Percentiles rank a stretch among this genome's conserved stretches.
Conservation (phyloP, 2,888 invertebrate genomes). For the Hypsopygia costalis region DNA sequence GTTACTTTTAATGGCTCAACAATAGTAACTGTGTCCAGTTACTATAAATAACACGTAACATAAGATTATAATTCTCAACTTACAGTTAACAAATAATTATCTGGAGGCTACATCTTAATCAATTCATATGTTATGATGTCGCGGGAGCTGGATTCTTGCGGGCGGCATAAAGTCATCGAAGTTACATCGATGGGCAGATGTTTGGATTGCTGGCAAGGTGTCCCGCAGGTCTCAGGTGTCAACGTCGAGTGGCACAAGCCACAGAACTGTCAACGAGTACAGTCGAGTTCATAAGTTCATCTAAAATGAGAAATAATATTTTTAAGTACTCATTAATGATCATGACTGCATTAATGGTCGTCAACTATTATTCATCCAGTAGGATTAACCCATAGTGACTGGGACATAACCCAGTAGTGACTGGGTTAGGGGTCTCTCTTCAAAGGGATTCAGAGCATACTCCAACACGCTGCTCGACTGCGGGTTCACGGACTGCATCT, state of each 20-base stretch:
- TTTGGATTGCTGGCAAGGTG: conserved; percentile 69
- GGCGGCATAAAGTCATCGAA: conserved; percentile 11
- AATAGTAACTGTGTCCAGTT: too few species aligned
- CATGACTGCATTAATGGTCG: too few species aligned
- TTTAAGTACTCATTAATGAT: too few species aligned
- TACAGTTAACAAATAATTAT: conserved; percentile 8
- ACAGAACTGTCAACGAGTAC: conserved; percentile 53
- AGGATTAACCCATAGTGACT: too few species aligned
- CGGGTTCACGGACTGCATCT: too few species aligned
- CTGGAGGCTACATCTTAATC: conserved; percentile 9
- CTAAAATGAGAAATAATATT: background rate
- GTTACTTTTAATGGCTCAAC: too few species aligned
- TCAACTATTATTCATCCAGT: too few species aligned
- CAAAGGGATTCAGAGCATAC: too few species aligned
- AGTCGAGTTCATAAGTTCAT: conserved; percentile 21
- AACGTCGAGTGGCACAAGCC: conserved; percentile 61
- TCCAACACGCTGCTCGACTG: too few species aligned
- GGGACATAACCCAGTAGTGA: too few species aligned
- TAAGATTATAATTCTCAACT: conserved; percentile 3
- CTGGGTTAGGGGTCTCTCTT: too few species aligned
- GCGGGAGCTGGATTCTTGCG: conserved; percentile 7
- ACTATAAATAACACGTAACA: conserved; percentile 3
- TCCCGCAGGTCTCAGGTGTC: conserved; percentile 58
- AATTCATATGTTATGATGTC: conserved; percentile 5
- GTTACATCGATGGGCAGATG: conserved; percentile 50